phyloP scores from a whole-genome alignment of 1,140 invertebrate species.

The Pseudomyrmex gracilis region DNA sequence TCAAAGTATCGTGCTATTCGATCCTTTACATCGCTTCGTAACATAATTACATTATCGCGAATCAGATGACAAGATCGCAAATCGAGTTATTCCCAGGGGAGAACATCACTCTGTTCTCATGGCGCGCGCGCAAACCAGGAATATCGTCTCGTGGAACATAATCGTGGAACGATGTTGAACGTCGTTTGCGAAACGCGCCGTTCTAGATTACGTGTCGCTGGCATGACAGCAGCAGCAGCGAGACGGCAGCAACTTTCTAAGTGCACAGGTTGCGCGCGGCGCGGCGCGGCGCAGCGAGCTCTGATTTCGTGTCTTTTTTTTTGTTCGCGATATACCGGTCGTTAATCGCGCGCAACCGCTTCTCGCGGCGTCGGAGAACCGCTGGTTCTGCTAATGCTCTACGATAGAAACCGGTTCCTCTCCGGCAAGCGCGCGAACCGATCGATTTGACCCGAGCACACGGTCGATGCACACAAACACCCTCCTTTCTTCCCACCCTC shows the following conservation, averaged over 20 bases:
- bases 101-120: constrained; percentile 9
- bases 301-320: constrained; percentile 24
- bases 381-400: constrained; percentile 65
- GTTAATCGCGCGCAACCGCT: constrained; percentile 53
- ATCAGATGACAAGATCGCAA: constrained; percentile 3
- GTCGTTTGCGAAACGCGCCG: constrained; percentile 49
- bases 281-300: not conserved
- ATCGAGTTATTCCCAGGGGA: constrained; percentile 18
- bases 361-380: constrained; percentile 61
- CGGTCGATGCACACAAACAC: constrained; percentile 57
- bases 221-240: not conserved
- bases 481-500: not conserved
- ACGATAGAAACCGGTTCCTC: constrained; percentile 68
- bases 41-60: constrained; percentile 24
- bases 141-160: constrained; percentile 1
- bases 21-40: not conserved
- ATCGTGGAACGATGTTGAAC: not conserved
- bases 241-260: constrained; percentile 65
- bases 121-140: not conserved
- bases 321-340: constrained; percentile 40
- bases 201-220: constrained; percentile 65
- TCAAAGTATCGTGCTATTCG: too few species aligned
- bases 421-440: constrained; percentile 53
- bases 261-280: constrained; percentile 46
- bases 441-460: constrained; percentile 69